Evolutionary conservation across 1,140 invertebrate genomes (phyloP).

Genomic region (Xylocopa sonorina): DNA sequence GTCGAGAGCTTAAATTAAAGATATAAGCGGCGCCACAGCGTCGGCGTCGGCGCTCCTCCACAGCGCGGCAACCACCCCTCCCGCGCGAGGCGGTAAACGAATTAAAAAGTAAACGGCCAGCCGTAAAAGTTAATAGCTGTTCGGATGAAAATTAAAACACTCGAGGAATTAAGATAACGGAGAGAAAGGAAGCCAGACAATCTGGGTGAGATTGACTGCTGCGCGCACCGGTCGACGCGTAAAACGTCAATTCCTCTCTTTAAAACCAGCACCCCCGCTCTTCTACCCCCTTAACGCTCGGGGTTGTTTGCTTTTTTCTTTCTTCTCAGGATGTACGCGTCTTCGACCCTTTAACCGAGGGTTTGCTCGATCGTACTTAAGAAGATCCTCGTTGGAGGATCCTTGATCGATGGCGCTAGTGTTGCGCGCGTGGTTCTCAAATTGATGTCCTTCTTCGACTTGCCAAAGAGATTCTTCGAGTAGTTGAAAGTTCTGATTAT

Average conservation of each 20-base stretch:
- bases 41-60: slow-evolving; percentile 13
- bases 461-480: no score
- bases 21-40: slow-evolving; percentile 71
- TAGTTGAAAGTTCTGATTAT: no score
- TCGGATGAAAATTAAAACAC: slow-evolving; percentile 81
- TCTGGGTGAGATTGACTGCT: slow-evolving; percentile 50
- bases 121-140: slow-evolving; percentile 81
- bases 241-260: slow-evolving; percentile 38
- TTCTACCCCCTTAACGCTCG: no score
- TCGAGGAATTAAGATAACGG: slow-evolving; percentile 74
- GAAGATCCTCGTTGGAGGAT: no score
- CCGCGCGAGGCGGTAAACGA: slow-evolving; percentile 77
- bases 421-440: no score
- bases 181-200: slow-evolving; percentile 55
- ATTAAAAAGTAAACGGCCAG: slow-evolving; percentile 81
- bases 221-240: neutral
- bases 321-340: no score
- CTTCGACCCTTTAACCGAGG: no score
- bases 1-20: slow-evolving; percentile 80
- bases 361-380: no score
- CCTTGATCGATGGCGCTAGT: no score
- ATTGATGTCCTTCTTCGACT: no score
- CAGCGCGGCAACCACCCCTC: no score
- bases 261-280: neutral
- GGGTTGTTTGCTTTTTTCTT: neutral